Evolutionary conservation across 2,797 vertebrate genomes (phyloP).

Genomic region (Ibycter americanus): DNA sequence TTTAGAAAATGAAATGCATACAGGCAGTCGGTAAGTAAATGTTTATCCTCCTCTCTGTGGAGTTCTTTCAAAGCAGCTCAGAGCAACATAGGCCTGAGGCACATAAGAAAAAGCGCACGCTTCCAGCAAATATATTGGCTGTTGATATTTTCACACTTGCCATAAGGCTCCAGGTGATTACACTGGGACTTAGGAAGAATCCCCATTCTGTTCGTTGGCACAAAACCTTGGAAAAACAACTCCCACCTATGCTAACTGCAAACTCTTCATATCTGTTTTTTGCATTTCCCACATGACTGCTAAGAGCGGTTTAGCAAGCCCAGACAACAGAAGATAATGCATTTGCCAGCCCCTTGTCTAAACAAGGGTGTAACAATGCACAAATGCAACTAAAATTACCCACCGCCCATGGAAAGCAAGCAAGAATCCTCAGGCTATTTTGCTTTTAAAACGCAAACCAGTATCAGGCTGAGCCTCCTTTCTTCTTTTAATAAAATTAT

Average conservation of each 20-base stretch:
- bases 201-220: not conserved
- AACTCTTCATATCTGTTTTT: not conserved
- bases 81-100: not conserved
- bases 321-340: not conserved
- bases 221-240: not conserved
- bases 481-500: not conserved
- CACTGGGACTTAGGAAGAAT: not conserved
- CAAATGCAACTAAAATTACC: not conserved
- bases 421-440: not conserved
- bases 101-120: not conserved
- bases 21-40: slow-evolving; percentile 13
- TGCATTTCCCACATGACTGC: not conserved
- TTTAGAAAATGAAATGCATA: slow-evolving; percentile 76
- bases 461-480: not conserved
- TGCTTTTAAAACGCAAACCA: not conserved
- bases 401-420: not conserved
- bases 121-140: not conserved
- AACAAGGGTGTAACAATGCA: not conserved
- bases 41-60: not conserved
- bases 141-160: not conserved
- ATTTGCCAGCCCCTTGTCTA: not conserved
- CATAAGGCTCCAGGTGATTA: not conserved
- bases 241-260: not conserved
- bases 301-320: not conserved
- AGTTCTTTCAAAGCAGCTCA: slow-evolving; percentile 5